Conservation (phyloP, 2,113 vertebrate species). For the Barbus barbus region DNA sequence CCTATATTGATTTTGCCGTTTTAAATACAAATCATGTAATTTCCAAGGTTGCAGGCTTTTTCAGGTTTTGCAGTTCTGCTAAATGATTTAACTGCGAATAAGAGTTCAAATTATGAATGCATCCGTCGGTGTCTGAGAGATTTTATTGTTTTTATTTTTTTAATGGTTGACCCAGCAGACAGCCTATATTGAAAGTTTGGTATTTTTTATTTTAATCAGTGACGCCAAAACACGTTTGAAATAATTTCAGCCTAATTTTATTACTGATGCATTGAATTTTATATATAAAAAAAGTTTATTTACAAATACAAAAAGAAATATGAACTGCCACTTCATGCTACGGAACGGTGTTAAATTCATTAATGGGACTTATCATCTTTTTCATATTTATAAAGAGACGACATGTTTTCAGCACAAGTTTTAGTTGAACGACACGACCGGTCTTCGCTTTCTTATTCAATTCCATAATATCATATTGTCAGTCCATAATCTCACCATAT, state of each 20-base stretch:
- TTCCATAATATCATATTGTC: neutral
- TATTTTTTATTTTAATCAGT: neutral
- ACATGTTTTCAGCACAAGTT: neutral
- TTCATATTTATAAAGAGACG: neutral
- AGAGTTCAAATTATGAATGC: neutral
- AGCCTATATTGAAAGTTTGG: neutral
- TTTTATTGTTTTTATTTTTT: neutral
- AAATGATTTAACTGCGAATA: neutral
- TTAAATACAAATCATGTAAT: neutral
- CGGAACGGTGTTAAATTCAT: neutral
- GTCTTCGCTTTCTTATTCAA: neutral
- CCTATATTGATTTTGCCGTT: neutral
- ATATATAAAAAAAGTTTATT: neutral
- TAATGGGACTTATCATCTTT: neutral
- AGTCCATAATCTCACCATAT: neutral
- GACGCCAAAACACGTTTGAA: neutral
- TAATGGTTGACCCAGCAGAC: neutral
- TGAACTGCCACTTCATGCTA: neutral
- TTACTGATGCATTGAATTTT: neutral
- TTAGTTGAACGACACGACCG: neutral
- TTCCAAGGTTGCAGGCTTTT: neutral
- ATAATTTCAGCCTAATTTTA: neutral
- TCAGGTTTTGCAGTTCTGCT: neutral
- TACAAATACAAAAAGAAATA: neutral
- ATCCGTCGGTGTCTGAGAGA: neutral